These are phyloP conservation scores for Calosoma granatense DNA, from an alignment of 1,140 invertebrate genomes.

Conservation along the genomic window DNA sequence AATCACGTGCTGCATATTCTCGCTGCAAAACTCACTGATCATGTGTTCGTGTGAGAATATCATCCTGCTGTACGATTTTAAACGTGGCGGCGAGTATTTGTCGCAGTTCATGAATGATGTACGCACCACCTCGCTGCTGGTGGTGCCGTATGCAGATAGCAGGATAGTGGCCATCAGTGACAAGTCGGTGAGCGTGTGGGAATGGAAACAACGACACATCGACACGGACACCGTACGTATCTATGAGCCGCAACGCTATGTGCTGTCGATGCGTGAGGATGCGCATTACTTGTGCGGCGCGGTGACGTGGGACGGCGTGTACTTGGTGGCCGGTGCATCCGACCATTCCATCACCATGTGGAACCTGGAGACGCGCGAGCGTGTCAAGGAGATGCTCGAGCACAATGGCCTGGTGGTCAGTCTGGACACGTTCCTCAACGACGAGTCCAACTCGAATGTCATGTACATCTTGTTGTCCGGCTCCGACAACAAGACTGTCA, in stretches of 20 bases:
- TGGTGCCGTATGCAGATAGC: neutral
- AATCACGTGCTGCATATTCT: constrained; percentile 10
- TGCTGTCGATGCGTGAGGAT: neutral
- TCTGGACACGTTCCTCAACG: constrained; percentile 16
- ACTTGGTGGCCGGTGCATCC: neutral
- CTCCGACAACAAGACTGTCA: constrained; percentile 17
- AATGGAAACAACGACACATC: neutral
- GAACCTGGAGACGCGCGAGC: neutral
- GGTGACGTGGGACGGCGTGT: neutral
- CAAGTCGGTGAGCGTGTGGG: neutral
- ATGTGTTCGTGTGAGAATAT: constrained; percentile 7
- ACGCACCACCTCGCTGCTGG: neutral
- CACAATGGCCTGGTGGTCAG: constrained; percentile 10
- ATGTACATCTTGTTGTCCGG: constrained; percentile 16
- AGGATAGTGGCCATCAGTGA: neutral
- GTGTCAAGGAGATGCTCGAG: neutral
- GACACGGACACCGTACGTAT: neutral
- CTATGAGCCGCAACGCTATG: neutral
- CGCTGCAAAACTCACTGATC: constrained; percentile 7
- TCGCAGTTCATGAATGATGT: neutral
- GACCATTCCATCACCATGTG: neutral
- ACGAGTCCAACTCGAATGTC: constrained; percentile 12
- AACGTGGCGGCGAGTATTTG: neutral
- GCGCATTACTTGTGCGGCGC: neutral
- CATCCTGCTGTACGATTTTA: constrained; percentile 4